Evolutionary conservation across 2,888 invertebrate genomes (phyloP), one percentile per base, ranked within the genome.

Genomic region (Tenthredo distinguenda): DNA sequence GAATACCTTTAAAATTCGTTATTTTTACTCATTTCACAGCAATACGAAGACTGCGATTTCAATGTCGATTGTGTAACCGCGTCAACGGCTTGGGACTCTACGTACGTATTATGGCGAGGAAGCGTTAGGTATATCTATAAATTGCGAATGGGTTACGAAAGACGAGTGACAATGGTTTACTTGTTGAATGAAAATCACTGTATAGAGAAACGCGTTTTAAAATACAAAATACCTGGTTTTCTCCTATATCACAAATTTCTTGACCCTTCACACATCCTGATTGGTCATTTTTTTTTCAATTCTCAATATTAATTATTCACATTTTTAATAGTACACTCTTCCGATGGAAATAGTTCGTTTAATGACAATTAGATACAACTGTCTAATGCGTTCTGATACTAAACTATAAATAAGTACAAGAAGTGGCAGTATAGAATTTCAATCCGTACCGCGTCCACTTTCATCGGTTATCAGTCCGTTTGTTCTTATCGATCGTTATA

Each of bases 61-160:
- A 62, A 62, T 34, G 58, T 31, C 18, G 47, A 55, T 81, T 81
- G 81, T 81, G 81, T 62, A 81, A 81, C 58, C 50, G 26, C 77
- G 55, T 40, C 81, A 37, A 58, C 15, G 21, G 58, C 58, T 62
- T 50, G 81, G 37, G 31, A 62, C 58, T 26, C 58, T 26, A 26
- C 18, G 76, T 50, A 77, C 9, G 10, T 77, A 40, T 34, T 62
- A 81, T 62, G 81, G 58, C 81, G 81, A 81, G 81, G 81, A 81
- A 81, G 55, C 77, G 77, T 55, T 50, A 55, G n/a, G n/a, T 55
- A 55, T 55, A 55, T 55, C 55, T 55, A 62, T 81, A 81, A 62
- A 77, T 50, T 77, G 55, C 62, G 62, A 81, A 81, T 81, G 62
- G 62, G 50, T 81, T 81, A 58, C 81, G 81, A 81, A 81, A 81